A percentile compares a stretch with the other conserved stretches of the same genome.
Evolutionary conservation across 2,797 vertebrate genomes (phyloP).

Genomic region (Varecia variegata): DNA sequence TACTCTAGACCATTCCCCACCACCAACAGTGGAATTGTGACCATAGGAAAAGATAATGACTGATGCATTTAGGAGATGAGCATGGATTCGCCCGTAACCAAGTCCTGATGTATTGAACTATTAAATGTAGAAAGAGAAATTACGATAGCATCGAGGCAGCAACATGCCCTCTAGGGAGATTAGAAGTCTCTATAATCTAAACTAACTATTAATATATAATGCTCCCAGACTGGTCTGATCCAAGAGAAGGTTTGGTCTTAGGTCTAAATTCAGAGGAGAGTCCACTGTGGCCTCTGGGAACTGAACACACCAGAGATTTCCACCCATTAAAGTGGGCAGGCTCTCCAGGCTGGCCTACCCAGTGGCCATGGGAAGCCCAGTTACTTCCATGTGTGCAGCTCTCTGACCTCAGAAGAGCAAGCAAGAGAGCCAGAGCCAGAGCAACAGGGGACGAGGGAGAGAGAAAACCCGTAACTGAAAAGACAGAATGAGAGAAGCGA

Average conservation of each 20-base stretch:
- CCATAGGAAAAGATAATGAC: not conserved
- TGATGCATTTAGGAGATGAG: too few relatives aligned
- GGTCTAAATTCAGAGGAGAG: not conserved
- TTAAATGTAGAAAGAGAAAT: not conserved
- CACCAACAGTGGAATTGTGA: not conserved
- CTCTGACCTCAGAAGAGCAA: not conserved
- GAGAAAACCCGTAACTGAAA: not conserved
- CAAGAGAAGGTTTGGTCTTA: not conserved
- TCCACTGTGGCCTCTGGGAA: not conserved
- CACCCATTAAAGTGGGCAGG: not conserved
- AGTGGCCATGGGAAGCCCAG: not conserved
- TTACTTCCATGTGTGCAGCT: not conserved
- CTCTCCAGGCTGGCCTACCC: not conserved
- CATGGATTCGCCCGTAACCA: not conserved
- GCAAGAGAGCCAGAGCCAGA: not conserved
- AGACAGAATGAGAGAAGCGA: constrained; percentile 30
- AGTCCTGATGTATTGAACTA: not conserved
- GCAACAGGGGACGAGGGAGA: not conserved
- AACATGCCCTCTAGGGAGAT: not conserved
- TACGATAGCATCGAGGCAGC: not conserved
- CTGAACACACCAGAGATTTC: not conserved
- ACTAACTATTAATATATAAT: not conserved
- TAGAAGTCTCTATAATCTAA: not conserved
- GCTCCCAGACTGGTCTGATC: not conserved
- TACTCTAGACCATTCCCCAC: not conserved